Evolutionary conservation across 53 echinoderm and acorn worm species (phyloP).

Genomic region (Apostichopus leukothele): DNA sequence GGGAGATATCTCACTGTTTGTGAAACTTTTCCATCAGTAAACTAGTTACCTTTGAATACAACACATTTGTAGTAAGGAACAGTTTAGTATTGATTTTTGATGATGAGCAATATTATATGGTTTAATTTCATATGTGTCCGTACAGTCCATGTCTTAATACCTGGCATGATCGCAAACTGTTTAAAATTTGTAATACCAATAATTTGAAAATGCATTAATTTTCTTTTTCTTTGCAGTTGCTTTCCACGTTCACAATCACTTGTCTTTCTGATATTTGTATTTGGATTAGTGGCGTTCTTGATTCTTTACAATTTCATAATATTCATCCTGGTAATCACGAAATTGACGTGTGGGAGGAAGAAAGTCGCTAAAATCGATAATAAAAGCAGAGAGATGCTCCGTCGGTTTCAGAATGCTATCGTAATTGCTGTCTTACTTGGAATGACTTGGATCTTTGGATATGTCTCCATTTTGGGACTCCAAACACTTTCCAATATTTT

Average conservation of each 20-base stretch:
- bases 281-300: slow-evolving; percentile 27
- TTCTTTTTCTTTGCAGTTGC: slow-evolving; percentile 8
- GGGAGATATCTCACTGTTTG: too few species aligned
- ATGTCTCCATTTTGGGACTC: slow-evolving; percentile 55
- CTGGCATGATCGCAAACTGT: too few species aligned
- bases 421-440: slow-evolving; percentile 70
- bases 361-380: background rate
- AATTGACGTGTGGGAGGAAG: slow-evolving; percentile 43
- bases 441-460: slow-evolving; percentile 80
- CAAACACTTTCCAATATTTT: slow-evolving; percentile 62
- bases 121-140: too few species aligned
- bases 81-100: too few species aligned
- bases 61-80: too few species aligned
- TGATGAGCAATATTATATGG: too few species aligned
- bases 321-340: slow-evolving; percentile 48
- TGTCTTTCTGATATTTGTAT: slow-evolving; percentile 20
- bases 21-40: too few species aligned
- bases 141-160: too few species aligned
- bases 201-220: too few species aligned
- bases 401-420: slow-evolving; percentile 66
- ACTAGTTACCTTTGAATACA: too few species aligned
- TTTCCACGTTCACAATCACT: slow-evolving; percentile 15
- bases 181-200: too few species aligned
- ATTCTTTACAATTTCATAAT: slow-evolving; percentile 46
- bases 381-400: slow-evolving; percentile 27